A percentile compares a stretch with the other conserved stretches of the same genome.
phyloP scores from a whole-genome alignment of 2,888 invertebrate genomes.

The Oxycera nigricornis region DNA sequence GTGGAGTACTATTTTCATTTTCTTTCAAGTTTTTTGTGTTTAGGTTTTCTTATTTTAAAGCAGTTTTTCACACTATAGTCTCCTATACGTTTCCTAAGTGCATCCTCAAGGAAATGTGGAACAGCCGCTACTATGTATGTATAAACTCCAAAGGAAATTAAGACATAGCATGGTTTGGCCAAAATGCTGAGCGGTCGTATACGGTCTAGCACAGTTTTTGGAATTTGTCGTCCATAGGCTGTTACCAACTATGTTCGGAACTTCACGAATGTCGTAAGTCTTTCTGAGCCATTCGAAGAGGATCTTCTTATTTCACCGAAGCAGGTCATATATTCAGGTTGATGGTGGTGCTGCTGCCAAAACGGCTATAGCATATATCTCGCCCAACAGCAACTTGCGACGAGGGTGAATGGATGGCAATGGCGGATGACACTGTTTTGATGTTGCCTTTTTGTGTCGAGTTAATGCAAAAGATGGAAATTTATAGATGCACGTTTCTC shows the following conservation, averaged over 20 bases:
- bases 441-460: conserved; percentile 37
- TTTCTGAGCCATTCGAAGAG: neutral
- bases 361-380: conserved; percentile 16
- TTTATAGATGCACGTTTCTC: conserved; percentile 38
- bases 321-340: conserved; percentile 10
- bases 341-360: conserved; percentile 22
- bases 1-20: no score
- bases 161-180: neutral
- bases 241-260: neutral
- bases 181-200: neutral
- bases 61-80: no score
- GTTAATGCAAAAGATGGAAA: conserved; percentile 42
- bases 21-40: no score
- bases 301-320: conserved; percentile 22
- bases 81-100: neutral
- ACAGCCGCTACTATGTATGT: no score
- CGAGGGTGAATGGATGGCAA: neutral
- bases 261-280: conserved; percentile 30
- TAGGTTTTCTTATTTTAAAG: no score
- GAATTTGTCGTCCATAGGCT: neutral
- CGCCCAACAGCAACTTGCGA: neutral
- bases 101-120: neutral
- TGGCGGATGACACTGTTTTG: conserved; percentile 36
- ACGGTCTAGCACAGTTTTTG: conserved; percentile 10
- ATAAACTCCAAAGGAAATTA: neutral